These are phyloP conservation scores for Eristalis arbustorum DNA, from an alignment of 2,888 invertebrate species.

Conservation along the genomic window DNA sequence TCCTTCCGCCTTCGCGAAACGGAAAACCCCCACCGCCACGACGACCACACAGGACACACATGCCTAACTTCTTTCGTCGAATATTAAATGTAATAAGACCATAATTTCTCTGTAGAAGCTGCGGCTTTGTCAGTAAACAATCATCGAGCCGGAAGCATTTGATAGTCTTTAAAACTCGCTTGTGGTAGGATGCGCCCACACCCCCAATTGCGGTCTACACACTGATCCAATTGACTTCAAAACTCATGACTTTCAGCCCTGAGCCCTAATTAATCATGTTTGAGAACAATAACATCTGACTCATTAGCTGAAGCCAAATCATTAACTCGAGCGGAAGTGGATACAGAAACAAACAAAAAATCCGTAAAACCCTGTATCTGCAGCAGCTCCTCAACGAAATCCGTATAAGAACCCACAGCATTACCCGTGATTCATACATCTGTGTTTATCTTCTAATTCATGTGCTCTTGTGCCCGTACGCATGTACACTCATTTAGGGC, in stretches of 20 bases:
- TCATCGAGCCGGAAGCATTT: neutral
- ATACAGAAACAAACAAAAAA: neutral
- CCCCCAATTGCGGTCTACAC: neutral
- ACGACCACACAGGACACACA: no score
- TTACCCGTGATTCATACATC: neutral
- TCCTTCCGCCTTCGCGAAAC: no score
- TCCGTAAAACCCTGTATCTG: neutral
- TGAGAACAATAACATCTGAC: neutral
- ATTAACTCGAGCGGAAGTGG: neutral
- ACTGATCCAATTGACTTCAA: neutral
- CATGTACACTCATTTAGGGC: neutral
- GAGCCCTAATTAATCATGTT: neutral
- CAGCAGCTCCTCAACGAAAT: neutral
- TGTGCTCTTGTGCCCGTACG: neutral
- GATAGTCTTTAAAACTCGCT: neutral
- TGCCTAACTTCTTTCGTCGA: no score
- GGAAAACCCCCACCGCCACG: no score
- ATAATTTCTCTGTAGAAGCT: neutral
- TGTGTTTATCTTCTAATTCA: neutral
- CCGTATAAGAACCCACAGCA: neutral
- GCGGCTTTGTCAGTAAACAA: neutral
- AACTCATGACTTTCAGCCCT: neutral
- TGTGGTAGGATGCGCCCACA: neutral
- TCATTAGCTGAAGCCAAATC: neutral
- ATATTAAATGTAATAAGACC: neutral